These are phyloP conservation scores for Philonicus albiceps DNA, from an alignment of 2,888 invertebrate species.

Conservation along the genomic window DNA sequence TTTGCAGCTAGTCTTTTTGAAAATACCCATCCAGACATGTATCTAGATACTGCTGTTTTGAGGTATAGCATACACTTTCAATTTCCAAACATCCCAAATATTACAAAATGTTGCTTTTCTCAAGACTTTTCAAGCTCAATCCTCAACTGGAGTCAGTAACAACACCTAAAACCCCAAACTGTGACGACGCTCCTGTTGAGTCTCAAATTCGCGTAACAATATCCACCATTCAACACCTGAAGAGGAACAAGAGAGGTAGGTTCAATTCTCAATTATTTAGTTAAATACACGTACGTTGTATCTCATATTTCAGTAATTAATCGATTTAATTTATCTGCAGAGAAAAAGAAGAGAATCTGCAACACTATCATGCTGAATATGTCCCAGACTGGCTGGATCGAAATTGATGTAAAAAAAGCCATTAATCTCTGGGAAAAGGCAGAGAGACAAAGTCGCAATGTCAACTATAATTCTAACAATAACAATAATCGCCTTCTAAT, in stretches of 20 bases:
- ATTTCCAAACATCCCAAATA: not conserved
- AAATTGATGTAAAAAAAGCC: slow-evolving; percentile 61
- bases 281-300: not conserved
- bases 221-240: slow-evolving; percentile 58
- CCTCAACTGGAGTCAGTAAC: slow-evolving; percentile 52
- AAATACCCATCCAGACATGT: slow-evolving; percentile 53
- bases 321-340: slow-evolving; percentile 50
- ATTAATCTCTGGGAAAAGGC: slow-evolving; percentile 59
- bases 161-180: slow-evolving; percentile 38
- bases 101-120: not conserved
- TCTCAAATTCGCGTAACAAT: slow-evolving; percentile 61
- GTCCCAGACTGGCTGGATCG: slow-evolving; percentile 60
- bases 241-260: slow-evolving; percentile 57
- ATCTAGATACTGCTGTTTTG: slow-evolving; percentile 59
- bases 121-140: slow-evolving; percentile 56
- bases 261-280: not conserved
- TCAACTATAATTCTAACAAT: slow-evolving; percentile 5
- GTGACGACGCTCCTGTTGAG: slow-evolving; percentile 53
- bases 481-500: slow-evolving; percentile 53
- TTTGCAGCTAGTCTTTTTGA: slow-evolving; percentile 60
- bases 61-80: slow-evolving; percentile 47
- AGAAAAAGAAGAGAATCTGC: slow-evolving; percentile 61
- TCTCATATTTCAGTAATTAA: slow-evolving; percentile 6
- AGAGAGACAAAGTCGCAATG: slow-evolving; percentile 51
- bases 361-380: slow-evolving; percentile 61